Base-by-base conservation (phyloP, 2,797 vertebrate species). In the Neomorphus geoffroyi region DNA sequence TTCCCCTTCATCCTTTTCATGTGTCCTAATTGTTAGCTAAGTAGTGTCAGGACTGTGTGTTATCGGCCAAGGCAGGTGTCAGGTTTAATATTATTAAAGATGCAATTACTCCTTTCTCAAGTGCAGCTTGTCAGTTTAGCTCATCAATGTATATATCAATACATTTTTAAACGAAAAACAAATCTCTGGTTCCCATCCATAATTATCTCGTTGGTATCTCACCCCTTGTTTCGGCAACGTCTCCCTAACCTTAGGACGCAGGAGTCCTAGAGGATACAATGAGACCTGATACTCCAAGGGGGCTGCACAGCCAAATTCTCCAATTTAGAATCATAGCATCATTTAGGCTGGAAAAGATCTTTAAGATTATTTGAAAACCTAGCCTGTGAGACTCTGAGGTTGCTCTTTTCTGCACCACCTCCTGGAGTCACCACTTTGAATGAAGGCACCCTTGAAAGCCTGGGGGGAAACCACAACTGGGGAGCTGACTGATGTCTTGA, bases 71-170 rank as follows among this genome's bases (percentile, higher is more conserved):
- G 90, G 94, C 94, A 95, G 96, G 94, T 93, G 96, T 95, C 96
- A 95, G 92, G 73, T 95, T 96, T 97, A 94, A 94, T 97, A 91
- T 90, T 90, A 95, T 94, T 96, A 94, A 94, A 79, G 86, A 93
- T 75, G 67, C 90, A 94, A 94, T 94, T 97, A 93, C 85, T 93
- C 45, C 86, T 93, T 97, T 96, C 90, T 89, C 88, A 79, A 95
- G 93, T 82, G 27, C 72, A 78, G 84, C 95, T 90, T 97, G 96
- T 96, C 95, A 81, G 86, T 91, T 96, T 81, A 81, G 82, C 75
- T 97, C 93, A 90, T 96, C 80, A 27, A 90, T 89, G 83, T 88
- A 96, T 86, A 81, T 95, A 92, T 95, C 93, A 96, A 94, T 96
- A 95, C 22, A 75, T 57, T 94, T 93, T 72, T 54, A 70, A 93